Base-by-base conservation (phyloP, 2,888 invertebrate genomes). In the Cantharis lateralis region DNA sequence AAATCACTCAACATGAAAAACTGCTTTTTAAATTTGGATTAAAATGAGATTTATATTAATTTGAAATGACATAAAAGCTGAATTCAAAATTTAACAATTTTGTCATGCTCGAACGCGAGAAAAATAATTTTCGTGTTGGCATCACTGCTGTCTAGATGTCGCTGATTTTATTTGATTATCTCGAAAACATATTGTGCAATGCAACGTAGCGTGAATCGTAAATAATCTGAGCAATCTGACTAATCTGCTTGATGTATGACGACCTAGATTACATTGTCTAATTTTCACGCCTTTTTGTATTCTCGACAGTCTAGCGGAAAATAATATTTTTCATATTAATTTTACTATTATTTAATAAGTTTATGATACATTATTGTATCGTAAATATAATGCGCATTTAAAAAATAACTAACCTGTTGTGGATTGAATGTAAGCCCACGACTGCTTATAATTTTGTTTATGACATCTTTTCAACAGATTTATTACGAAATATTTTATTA, bases 91-190 rank as follows among this genome's bases (percentile, higher is more conserved):
- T 75, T 72, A 76, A 76, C 69, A 76, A 72, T 69, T 76, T 76
- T 68, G 72, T 68, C 72, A 62, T 72, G 48, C 68, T 76, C 48
- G 20, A 71, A 76, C 68, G 64, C 63, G 68, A 68, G 75, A 78
- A 80, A 79, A 79, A 80, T 80, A 79, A 80, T 80, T 80, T 79
- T 79, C 80, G 74, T 72, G 76, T 80, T 77, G 74, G 75, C 73
- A 74, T 76, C 72, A 75, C 69, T 68, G 76, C 75, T 77, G 78
- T 72, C 78, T 73, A 78, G 74, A 64, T 72, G 72, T 77, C 76
- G 77, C 75, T 63, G 72, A 72, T 78, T 80, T 81, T 80, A 81
- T 81, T 81, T 78, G 79, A 81, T 81, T 79, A 81, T 70, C 70
- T 73, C 72, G 79, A 74, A 80, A 79, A 78, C 78, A 80, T 80